Percentiles rank a stretch among this genome's conserved stretches.
These are phyloP conservation scores for Choloepus didactylus DNA, from an alignment of 2,797 vertebrate genomes.

Conservation along the genomic window DNA sequence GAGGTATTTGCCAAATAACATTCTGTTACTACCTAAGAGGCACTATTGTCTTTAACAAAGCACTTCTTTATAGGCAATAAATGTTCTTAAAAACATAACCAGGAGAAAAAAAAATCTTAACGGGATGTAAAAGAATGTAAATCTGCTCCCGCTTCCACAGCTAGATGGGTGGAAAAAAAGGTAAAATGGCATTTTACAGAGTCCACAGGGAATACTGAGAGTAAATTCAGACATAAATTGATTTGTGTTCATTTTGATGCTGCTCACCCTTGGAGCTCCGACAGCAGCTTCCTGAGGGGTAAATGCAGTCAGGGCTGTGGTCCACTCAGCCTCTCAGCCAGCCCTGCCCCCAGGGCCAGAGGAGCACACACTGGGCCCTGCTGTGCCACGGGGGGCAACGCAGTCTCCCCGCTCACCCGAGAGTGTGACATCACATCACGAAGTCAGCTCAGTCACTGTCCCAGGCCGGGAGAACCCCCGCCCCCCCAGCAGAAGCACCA, in stretches of 20 bases:
- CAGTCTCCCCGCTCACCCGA: too few relatives aligned
- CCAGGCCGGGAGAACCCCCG: accelerated
- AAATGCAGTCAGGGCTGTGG: not conserved
- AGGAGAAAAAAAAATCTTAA: slow-evolving; percentile 60
- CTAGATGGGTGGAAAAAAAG: slow-evolving; percentile 64
- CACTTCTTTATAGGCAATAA: slow-evolving; percentile 74
- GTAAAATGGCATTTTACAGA: slow-evolving; percentile 61
- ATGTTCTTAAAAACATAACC: slow-evolving; percentile 75
- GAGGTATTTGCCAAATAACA: slow-evolving; percentile 64
- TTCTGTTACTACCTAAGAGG: slow-evolving; percentile 68
- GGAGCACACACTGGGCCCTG: not conserved
- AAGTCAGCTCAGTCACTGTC: too few relatives aligned
- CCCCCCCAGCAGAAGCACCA: accelerated
- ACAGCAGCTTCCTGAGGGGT: not conserved
- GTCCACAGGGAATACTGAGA: slow-evolving; percentile 77
- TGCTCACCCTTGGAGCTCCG: not conserved
- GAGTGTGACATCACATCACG: accelerated
- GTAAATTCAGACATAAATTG: slow-evolving; percentile 73
- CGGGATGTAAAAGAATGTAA: slow-evolving; percentile 77
- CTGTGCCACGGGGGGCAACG: not conserved
- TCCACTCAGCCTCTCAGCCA: not conserved
- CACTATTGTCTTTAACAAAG: slow-evolving; percentile 65
- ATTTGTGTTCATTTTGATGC: slow-evolving; percentile 65
- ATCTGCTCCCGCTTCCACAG: slow-evolving; percentile 61
- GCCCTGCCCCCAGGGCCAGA: not conserved